Evolutionary conservation across 1,140 invertebrate genomes (phyloP).

Genomic region (Drosophila kurseongensis): DNA sequence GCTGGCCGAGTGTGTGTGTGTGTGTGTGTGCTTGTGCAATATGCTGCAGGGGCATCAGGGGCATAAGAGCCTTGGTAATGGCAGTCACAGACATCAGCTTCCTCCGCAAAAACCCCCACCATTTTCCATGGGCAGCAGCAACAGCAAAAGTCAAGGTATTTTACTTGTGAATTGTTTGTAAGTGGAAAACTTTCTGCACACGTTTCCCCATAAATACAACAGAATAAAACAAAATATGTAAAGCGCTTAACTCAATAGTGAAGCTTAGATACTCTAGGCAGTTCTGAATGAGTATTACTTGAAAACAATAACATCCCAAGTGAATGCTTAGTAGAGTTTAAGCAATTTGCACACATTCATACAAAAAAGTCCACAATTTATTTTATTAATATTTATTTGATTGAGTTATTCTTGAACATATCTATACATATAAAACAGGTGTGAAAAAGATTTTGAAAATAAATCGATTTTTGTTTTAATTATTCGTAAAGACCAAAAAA

Average conservation of each 20-base stretch:
- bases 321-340: too few relatives aligned
- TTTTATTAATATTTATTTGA: too few relatives aligned
- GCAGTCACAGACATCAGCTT: constrained; percentile 52
- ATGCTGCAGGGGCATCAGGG: constrained; percentile 22
- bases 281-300: background rate
- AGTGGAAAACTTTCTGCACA: constrained; percentile 77
- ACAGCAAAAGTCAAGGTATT: constrained; percentile 73
- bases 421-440: too few relatives aligned
- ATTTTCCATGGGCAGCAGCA: constrained; percentile 22
- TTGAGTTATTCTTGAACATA: too few relatives aligned
- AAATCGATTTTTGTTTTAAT: too few relatives aligned
- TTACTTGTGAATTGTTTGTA: constrained; percentile 69
- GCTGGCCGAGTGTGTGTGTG: constrained; percentile 8
- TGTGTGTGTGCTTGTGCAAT: constrained; percentile 12
- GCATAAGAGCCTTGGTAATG: constrained; percentile 56
- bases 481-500: too few relatives aligned
- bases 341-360: too few relatives aligned
- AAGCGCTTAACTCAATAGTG: constrained; percentile 11
- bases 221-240: constrained; percentile 32
- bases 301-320: background rate
- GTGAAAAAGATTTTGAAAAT: too few relatives aligned
- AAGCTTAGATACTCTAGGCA: constrained; percentile 36
- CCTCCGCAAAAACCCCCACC: constrained; percentile 10
- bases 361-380: too few relatives aligned
- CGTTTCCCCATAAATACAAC: constrained; percentile 61